Base-by-base conservation (phyloP, 2,888 invertebrate species). In the Chrysomela aeneicollis region DNA sequence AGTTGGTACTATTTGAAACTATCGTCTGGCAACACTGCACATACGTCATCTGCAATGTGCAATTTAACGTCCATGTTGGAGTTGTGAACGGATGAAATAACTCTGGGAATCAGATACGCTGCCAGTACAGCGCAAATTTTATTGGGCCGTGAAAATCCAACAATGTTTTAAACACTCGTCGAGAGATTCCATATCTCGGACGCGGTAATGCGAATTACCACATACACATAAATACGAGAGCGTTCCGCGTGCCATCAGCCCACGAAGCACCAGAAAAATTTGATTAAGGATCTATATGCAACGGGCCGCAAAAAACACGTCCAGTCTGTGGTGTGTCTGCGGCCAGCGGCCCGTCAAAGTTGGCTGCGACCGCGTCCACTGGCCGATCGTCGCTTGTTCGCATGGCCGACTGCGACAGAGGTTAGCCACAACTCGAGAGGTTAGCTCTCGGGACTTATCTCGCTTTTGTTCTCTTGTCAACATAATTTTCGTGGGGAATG, bases 401-500 rank as follows among this genome's bases (percentile, higher is more conserved):
- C 66, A 67, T 79, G 82, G 70, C 68, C 78, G 71, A 75, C 77
- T 79, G 75, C 69, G 69, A 66, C 74, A 81, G 78, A 81, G 82
- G 82, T 82, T 82, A 81, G 82, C 82, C 78, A 82, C 82, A 83
- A 82, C 81, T 82, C 79, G 82, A 79, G 79, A 79, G 81, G 80
- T 82, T 81, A 81, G 80, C 78, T 80, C 76, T 78, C 79, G 79
- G 80, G 80, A 81, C 81, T 82, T 82, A 82, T 82, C 82, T 82
- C 81, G 81, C 82, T 82, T 82, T 83, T 83, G 83, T 83, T 83
- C 82, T 79, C 81, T 81, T 82, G 82, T 83, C 83, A 82, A 82
- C 82, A 83, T 83, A 83, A 83, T 83, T 83, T 83, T 82, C 82
- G 82, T 78, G 78, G 81, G 77, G 82, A 82, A 83, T 82, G 82